Conservation (phyloP, 2,888 invertebrate genomes). For the Scaptomyza polygonia region DNA sequence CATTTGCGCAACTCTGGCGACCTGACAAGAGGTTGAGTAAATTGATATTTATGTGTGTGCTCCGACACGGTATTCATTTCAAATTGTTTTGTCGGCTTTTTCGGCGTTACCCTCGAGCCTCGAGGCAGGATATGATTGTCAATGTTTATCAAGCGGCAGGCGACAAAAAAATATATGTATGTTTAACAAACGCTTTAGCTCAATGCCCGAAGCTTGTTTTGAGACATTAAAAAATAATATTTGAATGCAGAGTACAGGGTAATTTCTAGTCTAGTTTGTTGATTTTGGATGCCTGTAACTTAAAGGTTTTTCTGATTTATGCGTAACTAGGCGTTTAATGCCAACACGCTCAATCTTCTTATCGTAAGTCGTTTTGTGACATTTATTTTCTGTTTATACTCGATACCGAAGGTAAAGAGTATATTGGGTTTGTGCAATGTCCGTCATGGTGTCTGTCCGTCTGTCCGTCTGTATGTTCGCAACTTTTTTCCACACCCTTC, state of each 20-base stretch:
- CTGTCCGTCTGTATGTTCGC: no score
- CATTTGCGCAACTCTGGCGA: slow-evolving; percentile 22
- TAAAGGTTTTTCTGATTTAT: slow-evolving; percentile 54
- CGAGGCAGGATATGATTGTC: neutral
- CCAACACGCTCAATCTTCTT: slow-evolving; percentile 39
- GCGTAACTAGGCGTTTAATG: slow-evolving; percentile 22
- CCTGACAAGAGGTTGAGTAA: slow-evolving; percentile 49
- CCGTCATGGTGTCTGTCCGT: no score
- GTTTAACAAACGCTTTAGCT: neutral
- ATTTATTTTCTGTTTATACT: slow-evolving; percentile 41
- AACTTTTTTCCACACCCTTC: no score
- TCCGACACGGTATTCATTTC: slow-evolving; percentile 3
- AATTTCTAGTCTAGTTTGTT: slow-evolving; percentile 1
- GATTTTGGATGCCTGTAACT: slow-evolving; percentile 8
- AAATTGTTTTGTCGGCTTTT: slow-evolving; percentile 26
- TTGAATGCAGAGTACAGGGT: slow-evolving; percentile 1
- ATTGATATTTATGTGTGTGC: slow-evolving; percentile 62
- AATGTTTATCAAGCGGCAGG: neutral
- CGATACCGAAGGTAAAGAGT: no score
- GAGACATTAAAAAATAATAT: no score
- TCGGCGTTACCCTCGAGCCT: slow-evolving; percentile 23
- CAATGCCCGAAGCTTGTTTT: neutral
- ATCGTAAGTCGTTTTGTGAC: slow-evolving; percentile 40
- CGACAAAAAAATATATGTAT: neutral
- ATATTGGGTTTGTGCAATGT: no score